phyloP scores from a whole-genome alignment of 2,797 vertebrate genomes.

The Erithacus rubecula region DNA sequence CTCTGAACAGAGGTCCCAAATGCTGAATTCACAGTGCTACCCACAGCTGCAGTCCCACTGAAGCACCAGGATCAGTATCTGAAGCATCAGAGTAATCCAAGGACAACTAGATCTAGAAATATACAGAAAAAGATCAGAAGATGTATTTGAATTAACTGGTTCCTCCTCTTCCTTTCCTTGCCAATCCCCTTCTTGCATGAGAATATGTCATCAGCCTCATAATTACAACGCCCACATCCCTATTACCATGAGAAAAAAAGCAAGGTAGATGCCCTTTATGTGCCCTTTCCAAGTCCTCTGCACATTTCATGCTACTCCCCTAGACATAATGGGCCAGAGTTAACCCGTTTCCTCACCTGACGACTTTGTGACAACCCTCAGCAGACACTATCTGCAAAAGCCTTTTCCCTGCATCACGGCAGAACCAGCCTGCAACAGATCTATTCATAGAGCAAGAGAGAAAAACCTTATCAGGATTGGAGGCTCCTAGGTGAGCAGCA shows the following conservation, averaged over 20 bases:
- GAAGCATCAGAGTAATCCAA: neutral
- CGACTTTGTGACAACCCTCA: neutral
- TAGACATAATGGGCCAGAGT: neutral
- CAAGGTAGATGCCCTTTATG: neutral
- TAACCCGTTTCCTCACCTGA: neutral
- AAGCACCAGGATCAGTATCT: neutral
- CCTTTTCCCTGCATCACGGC: neutral
- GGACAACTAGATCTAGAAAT: neutral
- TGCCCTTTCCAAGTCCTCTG: neutral
- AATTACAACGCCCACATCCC: constrained; percentile 7
- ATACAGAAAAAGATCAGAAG: neutral
- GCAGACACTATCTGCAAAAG: neutral
- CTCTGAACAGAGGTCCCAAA: neutral
- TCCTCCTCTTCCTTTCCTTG: neutral
- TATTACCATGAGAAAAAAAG: neutral
- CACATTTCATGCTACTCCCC: neutral
- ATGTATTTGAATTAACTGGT: neutral
- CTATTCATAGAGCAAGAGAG: constrained; percentile 38
- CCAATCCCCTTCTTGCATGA: neutral
- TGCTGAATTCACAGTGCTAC: neutral
- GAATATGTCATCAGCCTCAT: neutral
- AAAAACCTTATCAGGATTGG: neutral
- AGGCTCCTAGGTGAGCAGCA: constrained; percentile 42
- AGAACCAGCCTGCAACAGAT: constrained; percentile 14
- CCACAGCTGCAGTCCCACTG: neutral